Base-by-base conservation (phyloP, 2,113 vertebrate species). In the Cygnus buccinator region DNA sequence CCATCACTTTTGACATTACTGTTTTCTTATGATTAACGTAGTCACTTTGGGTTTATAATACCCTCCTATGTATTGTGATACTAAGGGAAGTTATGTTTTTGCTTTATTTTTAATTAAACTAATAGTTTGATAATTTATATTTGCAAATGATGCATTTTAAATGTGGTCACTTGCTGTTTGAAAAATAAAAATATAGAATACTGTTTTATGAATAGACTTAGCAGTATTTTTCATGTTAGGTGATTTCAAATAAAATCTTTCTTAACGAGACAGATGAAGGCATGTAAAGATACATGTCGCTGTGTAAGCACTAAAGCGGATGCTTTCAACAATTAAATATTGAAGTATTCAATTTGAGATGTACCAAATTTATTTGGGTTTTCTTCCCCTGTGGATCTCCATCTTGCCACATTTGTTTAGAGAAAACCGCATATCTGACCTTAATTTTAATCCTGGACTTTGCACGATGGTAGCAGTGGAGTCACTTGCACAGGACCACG, bases 71-170 rank as follows among this genome's bases (percentile, higher is more conserved):
- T 98, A 97, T 97, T 98, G 95, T 97, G 97, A 97, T 97, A 97
- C 96, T 97, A 97, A 97, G 97, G 93, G 95, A 98, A 98, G 90
- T 96, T 97, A 93, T 89, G 88, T 82, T 97, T 97, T 97, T 96
- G 97, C 96, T 98, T 97, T 98, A 97, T 97, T 98, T 98, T 98
- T 97, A 97, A 97, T 97, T 96, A 95, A 97, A 97, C 96, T 97
- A 97, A 96, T 97, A 98, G 97, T 97, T 95, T 98, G 88, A 94
- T 95, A 97, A 98, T 97, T 98, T 98, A 98, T 97, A 98, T 96
- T 98, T 98, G 96, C 97, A 98, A 98, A 97, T 96, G 97, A 97
- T 98, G 97, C 98, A 97, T 98, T 98, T 97, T 97, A 98, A 98
- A 98, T 98, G 97, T 98, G 97, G 97, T 97, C 96, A 97, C 97